phyloP scores from a whole-genome alignment of 2,113 vertebrate genomes.

The Anhinga rufa region DNA sequence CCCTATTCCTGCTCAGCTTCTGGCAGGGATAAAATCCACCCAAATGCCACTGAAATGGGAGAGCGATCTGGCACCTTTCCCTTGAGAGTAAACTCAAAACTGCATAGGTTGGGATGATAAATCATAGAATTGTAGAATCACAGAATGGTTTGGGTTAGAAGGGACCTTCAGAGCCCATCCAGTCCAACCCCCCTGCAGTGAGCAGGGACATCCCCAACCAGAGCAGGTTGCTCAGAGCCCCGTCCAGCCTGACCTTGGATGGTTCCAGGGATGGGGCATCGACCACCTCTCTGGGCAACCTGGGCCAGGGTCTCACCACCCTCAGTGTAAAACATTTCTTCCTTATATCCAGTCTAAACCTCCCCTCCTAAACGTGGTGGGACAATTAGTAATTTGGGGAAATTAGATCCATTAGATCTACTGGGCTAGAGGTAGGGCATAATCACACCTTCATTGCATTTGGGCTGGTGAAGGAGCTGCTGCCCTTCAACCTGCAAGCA shows the following conservation, averaged over 20 bases:
- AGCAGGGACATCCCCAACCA: too few species aligned
- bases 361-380: background rate
- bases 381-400: background rate
- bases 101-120: accelerated
- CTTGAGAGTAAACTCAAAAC: background rate
- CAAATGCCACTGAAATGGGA: background rate
- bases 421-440: background rate
- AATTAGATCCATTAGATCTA: background rate
- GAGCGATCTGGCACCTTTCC: background rate
- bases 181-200: too few species aligned
- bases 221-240: too few species aligned
- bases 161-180: too few species aligned
- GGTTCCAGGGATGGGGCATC: too few species aligned
- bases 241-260: too few species aligned
- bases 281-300: too few species aligned
- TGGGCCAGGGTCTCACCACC: too few species aligned
- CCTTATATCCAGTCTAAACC: too few species aligned
- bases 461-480: background rate
- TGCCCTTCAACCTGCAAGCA: background rate
- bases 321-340: too few species aligned
- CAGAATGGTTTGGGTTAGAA: too few species aligned
- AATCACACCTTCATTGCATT: background rate
- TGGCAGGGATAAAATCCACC: background rate
- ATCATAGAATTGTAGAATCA: too few species aligned
- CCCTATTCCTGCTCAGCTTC: background rate